phyloP scores from a whole-genome alignment of 92 coral and sea anemone genomes.

The Bergia sp. region DNA sequence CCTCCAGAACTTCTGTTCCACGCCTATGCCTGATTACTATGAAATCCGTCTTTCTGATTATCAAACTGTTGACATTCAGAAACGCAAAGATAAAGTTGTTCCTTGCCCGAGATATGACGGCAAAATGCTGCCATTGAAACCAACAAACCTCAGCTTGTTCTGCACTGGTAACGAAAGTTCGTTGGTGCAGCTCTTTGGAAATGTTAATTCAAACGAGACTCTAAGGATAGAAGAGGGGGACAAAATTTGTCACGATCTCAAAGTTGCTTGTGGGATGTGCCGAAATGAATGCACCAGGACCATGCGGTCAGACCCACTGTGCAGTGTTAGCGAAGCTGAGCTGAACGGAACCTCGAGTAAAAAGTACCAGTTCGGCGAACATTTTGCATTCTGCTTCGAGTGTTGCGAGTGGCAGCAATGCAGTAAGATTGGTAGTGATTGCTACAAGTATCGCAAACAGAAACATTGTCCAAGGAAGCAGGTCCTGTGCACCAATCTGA shows the following conservation, averaged over 20 bases:
- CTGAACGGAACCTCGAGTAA: constrained; percentile 2
- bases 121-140: background rate
- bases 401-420: constrained; percentile 73
- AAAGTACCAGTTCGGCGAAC: constrained; percentile 69
- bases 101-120: constrained; percentile 69
- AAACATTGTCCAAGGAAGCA: constrained; percentile 52
- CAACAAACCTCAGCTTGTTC: constrained; percentile 29
- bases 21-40: constrained; percentile 73
- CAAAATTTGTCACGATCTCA: constrained; percentile 46
- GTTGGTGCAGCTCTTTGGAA: constrained; percentile 64
- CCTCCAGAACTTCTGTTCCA: constrained; percentile 51
- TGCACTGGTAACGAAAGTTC: constrained; percentile 70
- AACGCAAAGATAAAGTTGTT: constrained; percentile 29
- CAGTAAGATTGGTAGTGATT: constrained; percentile 58
- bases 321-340: constrained; percentile 48
- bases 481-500: constrained; percentile 59
- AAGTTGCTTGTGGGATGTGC: constrained; percentile 57
- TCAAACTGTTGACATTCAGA: constrained; percentile 51
- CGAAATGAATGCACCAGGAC: constrained; percentile 56
- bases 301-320: constrained; percentile 53
- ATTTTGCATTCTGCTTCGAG: constrained; percentile 73
- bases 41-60: constrained; percentile 37
- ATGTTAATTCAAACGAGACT: constrained; percentile 29
- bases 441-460: constrained; percentile 57
- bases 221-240: constrained; percentile 61